Evolutionary conservation across 2,113 vertebrate species (phyloP).

Genomic region (Ciconia boyciana): DNA sequence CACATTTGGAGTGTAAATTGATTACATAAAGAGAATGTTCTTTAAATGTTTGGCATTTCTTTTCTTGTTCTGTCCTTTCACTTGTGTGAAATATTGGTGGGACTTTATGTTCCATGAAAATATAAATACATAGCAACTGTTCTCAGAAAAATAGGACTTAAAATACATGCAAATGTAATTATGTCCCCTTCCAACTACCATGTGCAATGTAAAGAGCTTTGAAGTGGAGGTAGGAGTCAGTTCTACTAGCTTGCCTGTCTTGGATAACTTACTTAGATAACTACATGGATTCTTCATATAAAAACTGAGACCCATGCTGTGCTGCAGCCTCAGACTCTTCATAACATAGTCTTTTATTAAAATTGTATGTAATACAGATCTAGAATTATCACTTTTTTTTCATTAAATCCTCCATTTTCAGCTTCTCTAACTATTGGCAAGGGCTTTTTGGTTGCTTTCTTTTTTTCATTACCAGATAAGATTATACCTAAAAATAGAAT

Average conservation of each 20-base stretch:
- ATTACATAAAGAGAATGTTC: background rate
- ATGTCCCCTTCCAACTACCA: background rate
- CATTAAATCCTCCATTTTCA: background rate
- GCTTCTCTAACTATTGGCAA: background rate
- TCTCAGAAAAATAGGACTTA: background rate
- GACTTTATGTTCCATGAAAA: background rate
- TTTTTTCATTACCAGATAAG: background rate
- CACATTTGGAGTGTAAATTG: background rate
- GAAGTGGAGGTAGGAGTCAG: background rate
- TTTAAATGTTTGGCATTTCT: background rate
- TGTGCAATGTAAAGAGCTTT: background rate
- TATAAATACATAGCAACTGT: background rate
- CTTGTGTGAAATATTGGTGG: background rate
- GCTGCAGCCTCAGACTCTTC: background rate
- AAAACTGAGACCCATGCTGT: background rate
- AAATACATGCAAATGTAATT: background rate
- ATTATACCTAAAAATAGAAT: background rate
- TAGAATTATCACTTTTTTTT: background rate
- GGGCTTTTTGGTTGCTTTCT: background rate
- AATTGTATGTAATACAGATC: background rate
- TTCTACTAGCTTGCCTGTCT: background rate
- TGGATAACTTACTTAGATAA: background rate
- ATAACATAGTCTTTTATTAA: background rate
- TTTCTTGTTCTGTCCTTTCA: conserved; percentile 14
- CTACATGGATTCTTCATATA: background rate